Evolutionary conservation across 2,797 vertebrate species (phyloP), one percentile per base, ranked within the genome.

Genomic region (Leucoraja ocellata): DNA sequence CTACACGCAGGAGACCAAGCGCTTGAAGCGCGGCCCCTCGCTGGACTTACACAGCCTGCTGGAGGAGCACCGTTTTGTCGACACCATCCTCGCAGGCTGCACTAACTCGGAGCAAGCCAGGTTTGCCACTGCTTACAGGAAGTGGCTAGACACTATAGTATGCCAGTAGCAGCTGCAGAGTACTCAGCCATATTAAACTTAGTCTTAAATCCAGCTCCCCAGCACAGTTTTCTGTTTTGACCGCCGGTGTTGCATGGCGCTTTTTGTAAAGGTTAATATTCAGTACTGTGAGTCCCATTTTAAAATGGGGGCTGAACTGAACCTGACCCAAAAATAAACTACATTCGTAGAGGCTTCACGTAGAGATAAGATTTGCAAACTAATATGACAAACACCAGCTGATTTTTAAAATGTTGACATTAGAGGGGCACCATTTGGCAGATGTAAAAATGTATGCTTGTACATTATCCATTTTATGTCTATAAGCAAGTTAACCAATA

Each of bases 131-230:
- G 97, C 98, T 8, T 99, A 99, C 94, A 97, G 95, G 94, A 99
- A 98, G 96, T 99, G 98, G 98, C 96, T 99, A 94, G 97, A 97
- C 94, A 97, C 96, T 0, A 96, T 99, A 93, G 95, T 98, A 94
- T 96, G 95, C 96, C 97, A 97, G 93, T 97, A 96, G 97, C 94
- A 92, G 94, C 54, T 25, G 54, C 10, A 76, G 90, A 54, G 18
- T 91, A 54, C 9, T 88, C 73, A 23, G 16, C 46, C 71, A 36
- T 46, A 39, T 54, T 91, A 25, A 71, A 39, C 10, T 39, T 91
- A 23, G 90, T 92, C 65, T 92, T 92, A 74, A 91, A 76, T 76
- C 90, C 90, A 54, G 39, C 73, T 92, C 46, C 36, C 68, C 73
- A 46, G 58, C 58, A 86, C 63, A 63, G 18, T 65, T 61, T 63